phyloP scores from a whole-genome alignment of 2,888 invertebrate species.

The Dexiosoma caninum region DNA sequence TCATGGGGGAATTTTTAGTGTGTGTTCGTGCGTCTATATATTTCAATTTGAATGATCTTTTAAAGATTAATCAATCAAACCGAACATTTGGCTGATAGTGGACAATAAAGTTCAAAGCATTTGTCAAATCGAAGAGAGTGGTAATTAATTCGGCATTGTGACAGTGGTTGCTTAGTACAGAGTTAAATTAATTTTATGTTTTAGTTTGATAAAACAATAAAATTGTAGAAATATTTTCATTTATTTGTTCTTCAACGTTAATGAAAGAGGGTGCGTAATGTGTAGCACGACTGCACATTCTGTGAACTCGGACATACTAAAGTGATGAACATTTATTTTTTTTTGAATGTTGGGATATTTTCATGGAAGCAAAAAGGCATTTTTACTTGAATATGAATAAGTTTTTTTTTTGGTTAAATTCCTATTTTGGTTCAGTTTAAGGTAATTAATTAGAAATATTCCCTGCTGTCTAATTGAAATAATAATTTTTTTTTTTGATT shows the following conservation, averaged over 20 bases:
- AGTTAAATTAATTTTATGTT: slow-evolving; percentile 23
- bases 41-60: neutral
- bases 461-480: no score
- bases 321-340: no score
- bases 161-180: neutral
- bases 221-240: neutral
- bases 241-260: neutral
- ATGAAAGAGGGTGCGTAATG: neutral
- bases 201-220: slow-evolving; percentile 28
- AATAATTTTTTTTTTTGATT: no score
- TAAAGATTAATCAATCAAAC: slow-evolving; percentile 52
- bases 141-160: slow-evolving; percentile 17
- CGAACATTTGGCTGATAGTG: slow-evolving; percentile 39
- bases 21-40: neutral
- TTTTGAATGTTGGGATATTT: no score
- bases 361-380: no score
- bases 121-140: neutral
- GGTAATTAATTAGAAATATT: no score
- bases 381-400: no score
- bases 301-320: neutral
- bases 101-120: slow-evolving; percentile 25
- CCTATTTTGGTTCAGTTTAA: no score
- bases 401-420: no score
- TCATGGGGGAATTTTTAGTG: neutral
- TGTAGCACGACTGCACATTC: neutral